Base-by-base conservation (phyloP, 2,113 vertebrate species). In the Gadus chalcogrammus region DNA sequence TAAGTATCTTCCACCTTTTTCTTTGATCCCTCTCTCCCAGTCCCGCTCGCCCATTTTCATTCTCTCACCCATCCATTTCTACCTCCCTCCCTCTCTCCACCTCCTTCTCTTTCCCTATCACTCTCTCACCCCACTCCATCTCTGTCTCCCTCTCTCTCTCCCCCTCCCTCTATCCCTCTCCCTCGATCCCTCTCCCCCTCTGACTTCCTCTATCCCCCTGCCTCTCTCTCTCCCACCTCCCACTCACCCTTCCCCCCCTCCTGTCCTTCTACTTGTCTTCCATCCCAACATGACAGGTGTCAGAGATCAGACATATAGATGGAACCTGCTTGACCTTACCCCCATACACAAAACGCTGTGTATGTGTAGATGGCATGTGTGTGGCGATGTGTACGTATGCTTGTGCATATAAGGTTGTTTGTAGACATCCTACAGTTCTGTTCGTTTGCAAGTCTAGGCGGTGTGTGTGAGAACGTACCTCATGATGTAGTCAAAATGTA, bases 31-130 rank as follows among this genome's bases (percentile, higher is more conserved):
- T 71, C 71, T 85, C 73, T 24, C 72, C 67, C 2, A 42, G 38
- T 62, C 68, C 63, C 38, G 48, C 20, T 52, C 1, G n/a, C 20
- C 24, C 66, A 48, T 13, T 48, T 48, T 48, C 42, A 11, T 59
- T 67, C 35, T 38, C 6, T 65, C 64, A 38, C 35, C 42, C 42
- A 2, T 13, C 42, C 42, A 12, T 42, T 15, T 58, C 15, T 58
- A 16, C 4, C 55, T n/a, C 55, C n/a, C 55, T 58, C 42, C 35
- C 53, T 59, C 18, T 5, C 28, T 61, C 67, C 60, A 24, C 70
- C 27, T 64, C n/a, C 24, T 11, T 38, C 18, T 64, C 74, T 84
- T 79, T 76, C 20, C 55, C 35, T 38, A n/a, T 18, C 64, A 38
- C 35, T 18, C 28, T 17, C 55, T 58, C 55, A 1, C 55, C n/a